Conservation (phyloP, 2,113 vertebrate species). For the Propithecus coquereli region DNA sequence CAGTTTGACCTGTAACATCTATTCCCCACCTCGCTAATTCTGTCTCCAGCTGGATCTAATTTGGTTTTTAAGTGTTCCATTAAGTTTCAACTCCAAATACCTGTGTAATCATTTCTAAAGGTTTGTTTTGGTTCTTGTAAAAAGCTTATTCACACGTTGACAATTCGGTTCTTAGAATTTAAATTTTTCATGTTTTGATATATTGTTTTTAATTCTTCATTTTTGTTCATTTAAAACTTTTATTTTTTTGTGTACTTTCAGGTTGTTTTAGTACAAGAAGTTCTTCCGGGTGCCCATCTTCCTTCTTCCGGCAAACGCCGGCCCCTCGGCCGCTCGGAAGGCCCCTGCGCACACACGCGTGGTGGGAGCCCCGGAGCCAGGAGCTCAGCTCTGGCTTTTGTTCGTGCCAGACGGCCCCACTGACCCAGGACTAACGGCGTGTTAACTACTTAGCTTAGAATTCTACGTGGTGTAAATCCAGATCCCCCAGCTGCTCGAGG, state of each 20-base stretch:
- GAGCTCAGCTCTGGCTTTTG: not conserved
- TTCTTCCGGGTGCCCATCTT: too few species aligned
- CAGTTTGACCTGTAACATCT: too few species aligned
- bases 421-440: too few species aligned
- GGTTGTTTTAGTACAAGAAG: too few species aligned
- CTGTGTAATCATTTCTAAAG: not conserved
- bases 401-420: not conserved
- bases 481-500: too few species aligned
- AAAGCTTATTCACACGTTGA: not conserved
- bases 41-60: not conserved
- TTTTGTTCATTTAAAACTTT: not conserved
- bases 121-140: not conserved
- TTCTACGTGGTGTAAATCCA: not conserved
- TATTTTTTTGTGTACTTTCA: not conserved
- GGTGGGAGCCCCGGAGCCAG: not conserved
- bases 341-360: not conserved
- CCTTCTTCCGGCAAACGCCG: not conserved
- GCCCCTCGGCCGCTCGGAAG: not conserved
- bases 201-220: not conserved
- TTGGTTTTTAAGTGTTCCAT: not conserved
- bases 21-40: not conserved
- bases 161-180: not conserved
- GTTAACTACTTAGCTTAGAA: not conserved
- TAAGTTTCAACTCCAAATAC: not conserved
- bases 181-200: not conserved